Percentiles rank a stretch among this genome's conserved stretches.
These are phyloP conservation scores for Saccostrea glomerata DNA, from an alignment of 1,140 invertebrate genomes.

Conservation along the genomic window DNA sequence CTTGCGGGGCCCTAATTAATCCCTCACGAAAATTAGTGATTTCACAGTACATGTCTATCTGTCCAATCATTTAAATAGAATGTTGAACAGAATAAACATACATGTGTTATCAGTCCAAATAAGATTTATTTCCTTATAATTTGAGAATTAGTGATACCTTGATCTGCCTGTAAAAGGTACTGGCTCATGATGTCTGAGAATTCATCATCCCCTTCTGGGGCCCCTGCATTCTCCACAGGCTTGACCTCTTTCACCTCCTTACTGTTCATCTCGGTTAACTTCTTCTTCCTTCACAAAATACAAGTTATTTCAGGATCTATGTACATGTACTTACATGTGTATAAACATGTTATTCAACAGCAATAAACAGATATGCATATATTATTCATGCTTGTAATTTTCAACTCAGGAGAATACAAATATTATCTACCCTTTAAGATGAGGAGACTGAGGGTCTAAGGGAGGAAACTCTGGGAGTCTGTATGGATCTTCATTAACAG, in stretches of 20 bases:
- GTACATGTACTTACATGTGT: too few relatives aligned
- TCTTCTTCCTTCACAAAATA: neutral
- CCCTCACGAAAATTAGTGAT: too few relatives aligned
- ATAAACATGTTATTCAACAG: neutral
- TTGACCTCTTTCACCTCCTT: neutral
- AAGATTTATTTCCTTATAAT: too few relatives aligned
- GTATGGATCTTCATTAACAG: slow-evolving; percentile 81
- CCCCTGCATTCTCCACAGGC: neutral
- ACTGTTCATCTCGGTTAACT: neutral
- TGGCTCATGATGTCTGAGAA: slow-evolving; percentile 70
- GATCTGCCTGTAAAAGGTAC: slow-evolving; percentile 64
- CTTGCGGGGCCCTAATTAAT: too few relatives aligned
- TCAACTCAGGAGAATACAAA: neutral
- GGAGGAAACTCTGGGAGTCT: slow-evolving; percentile 62
- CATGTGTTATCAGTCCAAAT: too few relatives aligned
- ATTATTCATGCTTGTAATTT: neutral
- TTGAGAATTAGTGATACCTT: neutral
- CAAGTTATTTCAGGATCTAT: too few relatives aligned
- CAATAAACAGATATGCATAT: neutral
- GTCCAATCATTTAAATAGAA: too few relatives aligned
- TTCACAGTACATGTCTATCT: too few relatives aligned
- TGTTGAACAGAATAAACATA: too few relatives aligned
- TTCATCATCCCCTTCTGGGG: slow-evolving; percentile 15
- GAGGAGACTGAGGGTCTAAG: slow-evolving; percentile 64
- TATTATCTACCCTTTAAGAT: slow-evolving; percentile 56